Base-by-base conservation (phyloP, 2,797 vertebrate species). In the Chromobotia macracanthus region DNA sequence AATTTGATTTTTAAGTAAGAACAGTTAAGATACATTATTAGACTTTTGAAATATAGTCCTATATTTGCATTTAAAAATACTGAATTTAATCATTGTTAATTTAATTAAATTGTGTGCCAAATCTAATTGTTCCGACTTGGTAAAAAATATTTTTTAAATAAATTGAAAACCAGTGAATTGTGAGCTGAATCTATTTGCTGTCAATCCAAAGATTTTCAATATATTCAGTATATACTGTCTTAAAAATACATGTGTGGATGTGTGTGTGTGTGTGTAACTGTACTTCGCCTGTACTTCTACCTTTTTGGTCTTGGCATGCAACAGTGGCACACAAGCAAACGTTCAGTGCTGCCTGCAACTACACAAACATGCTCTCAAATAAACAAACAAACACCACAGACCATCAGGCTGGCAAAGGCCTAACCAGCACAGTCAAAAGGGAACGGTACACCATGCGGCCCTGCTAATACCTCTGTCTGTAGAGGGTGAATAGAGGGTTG, bases 391-490 rank as follows among this genome's bases (percentile, higher is more conserved):
- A 72, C 48, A 67, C 44, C 21, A 61, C 44, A 82, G 69, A 64
- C 64, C 58, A 80, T 83, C 31, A 72, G 63, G 63, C 63, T 72
- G 64, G 82, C 77, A 75, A 44, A 0, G 23, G 41, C 44, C 44
- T 79, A 66, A 72, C 69, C 69, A 38, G 56, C 11, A 23, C 0
- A 15, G 53, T 31, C 77, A 80, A 25, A 19, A 46, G 72, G 77
- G 71, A 75, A 58, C 58, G 23, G 35, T 60, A 70, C 41, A 31
- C 35, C 44, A 21, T 25, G 35, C 48, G 8, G 23, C 79, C 50
- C 56, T 77, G 80, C 82, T 77, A 84, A 75, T 75, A 60, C 10
- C 66, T 56, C 77, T 78, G 80, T 82, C 70, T 72, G 56, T 80
- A 80, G 74, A 84, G 66, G 67, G 70, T 69, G 71, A 61, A 65